Evolutionary conservation across 2,797 vertebrate genomes (phyloP), one percentile per base, ranked within the genome.

Genomic region (Sebastes wilsoni): DNA sequence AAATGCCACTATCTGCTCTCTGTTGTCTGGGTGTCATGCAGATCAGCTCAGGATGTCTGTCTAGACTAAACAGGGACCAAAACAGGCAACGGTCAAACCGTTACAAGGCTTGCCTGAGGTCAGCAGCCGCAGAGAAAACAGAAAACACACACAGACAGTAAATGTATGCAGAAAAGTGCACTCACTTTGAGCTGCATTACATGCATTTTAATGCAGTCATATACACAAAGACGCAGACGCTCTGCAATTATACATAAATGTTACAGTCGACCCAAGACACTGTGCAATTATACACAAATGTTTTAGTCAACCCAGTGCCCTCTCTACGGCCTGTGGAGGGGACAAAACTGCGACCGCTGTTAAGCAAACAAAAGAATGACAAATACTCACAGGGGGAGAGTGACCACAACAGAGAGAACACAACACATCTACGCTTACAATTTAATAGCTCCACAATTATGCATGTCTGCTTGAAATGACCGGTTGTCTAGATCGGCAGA

Each of bases 41-140:
- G 89, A 93, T 92, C 91, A 91, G 89, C 79, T 77, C 93, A 95
- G 94, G 93, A 96, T 94, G 92, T 93, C 85, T 83, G 92, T 93
- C 94, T 94, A 96, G 94, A 95, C 94, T 93, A 94, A 95, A 94
- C 93, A 92, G 55, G 80, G 88, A 93, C 88, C 81, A 89, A 92
- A 93, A 88, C 89, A 91, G 91, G 84, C 90, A 67, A 87, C 62
- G 85, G 91, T 91, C 89, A 91, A 78, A 91, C 79, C 18, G 61
- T 87, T 91, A 88, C 89, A 88, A 89, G 91, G 80, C 92, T 89
- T 88, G 90, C 87, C 64, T 25, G 84, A 88, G 90, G 92, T 93
- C 90, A 93, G 91, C 77, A 79, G 85, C 88, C 87, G 3, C 87
- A 82, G 80, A 88, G 68, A 80, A 82, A 80, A 60, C 58, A 75